phyloP scores from a whole-genome alignment of 37 sponge, comb jelly and placozoan species.

The Mnemiopsis leidyi region DNA sequence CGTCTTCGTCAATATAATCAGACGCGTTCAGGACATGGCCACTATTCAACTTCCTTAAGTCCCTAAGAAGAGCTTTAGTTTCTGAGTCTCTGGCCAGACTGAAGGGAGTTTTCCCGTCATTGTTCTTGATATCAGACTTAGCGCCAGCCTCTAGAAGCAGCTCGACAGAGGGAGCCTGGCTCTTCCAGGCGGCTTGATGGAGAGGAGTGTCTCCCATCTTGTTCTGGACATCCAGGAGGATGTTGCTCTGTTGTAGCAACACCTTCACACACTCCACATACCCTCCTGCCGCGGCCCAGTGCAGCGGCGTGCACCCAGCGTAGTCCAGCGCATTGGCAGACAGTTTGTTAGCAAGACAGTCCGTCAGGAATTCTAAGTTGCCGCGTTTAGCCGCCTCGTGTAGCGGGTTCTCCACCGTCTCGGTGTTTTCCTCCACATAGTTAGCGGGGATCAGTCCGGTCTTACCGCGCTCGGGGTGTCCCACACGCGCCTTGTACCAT shows the following conservation, averaged over 20 bases:
- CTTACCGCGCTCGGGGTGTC: slow-evolving; percentile 69
- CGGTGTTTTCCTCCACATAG: slow-evolving; percentile 85
- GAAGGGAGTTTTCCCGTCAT: slow-evolving; percentile 81
- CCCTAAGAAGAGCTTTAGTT: slow-evolving; percentile 19
- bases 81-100: slow-evolving; percentile 66
- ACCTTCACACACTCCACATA: slow-evolving; percentile 68
- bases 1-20: slow-evolving; percentile 54
- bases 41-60: not conserved
- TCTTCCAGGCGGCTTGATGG: slow-evolving; percentile 98
- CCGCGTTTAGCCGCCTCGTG: slow-evolving; percentile 98
- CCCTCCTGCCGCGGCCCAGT: slow-evolving; percentile 97
- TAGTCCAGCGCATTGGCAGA: slow-evolving; percentile 97
- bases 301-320: slow-evolving; percentile 95
- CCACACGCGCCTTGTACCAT: slow-evolving; percentile 84
- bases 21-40: not conserved
- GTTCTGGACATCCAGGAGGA: slow-evolving; percentile 73
- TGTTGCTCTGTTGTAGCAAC: not conserved
- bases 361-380: slow-evolving; percentile 84
- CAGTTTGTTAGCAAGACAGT: slow-evolving; percentile 88
- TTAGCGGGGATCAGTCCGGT: slow-evolving; percentile 89
- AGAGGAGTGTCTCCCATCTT: slow-evolving; percentile 96
- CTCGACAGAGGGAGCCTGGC: slow-evolving; percentile 76
- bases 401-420: slow-evolving; percentile 90
- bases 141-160: slow-evolving; percentile 85
- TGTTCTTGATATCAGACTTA: slow-evolving; percentile 74